Evolutionary conservation across 2,797 vertebrate genomes (phyloP).

Genomic region (Cottoperca gobio): DNA sequence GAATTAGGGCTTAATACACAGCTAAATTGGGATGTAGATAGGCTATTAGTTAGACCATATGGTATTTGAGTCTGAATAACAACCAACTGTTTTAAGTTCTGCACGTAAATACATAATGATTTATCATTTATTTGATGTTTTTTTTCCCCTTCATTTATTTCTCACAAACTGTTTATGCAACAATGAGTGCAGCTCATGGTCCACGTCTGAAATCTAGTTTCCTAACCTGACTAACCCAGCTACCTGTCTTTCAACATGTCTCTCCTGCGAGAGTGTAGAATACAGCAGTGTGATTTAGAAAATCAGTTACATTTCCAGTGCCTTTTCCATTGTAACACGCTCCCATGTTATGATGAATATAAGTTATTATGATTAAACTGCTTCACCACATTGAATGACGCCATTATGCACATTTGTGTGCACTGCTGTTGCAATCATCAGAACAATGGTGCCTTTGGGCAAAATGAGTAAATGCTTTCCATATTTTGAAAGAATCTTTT

Average conservation of each 20-base stretch:
- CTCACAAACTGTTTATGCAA: neutral
- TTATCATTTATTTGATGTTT: neutral
- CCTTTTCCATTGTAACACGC: slow-evolving; percentile 28
- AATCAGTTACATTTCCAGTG: neutral
- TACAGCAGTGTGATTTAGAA: neutral
- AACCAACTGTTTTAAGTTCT: neutral
- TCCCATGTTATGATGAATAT: neutral
- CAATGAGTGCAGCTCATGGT: neutral
- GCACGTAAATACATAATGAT: neutral
- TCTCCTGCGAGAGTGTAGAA: neutral
- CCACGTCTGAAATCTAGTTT: neutral
- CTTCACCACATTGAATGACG: slow-evolving; percentile 19
- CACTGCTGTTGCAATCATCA: slow-evolving; percentile 12
- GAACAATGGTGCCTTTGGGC: slow-evolving; percentile 3
- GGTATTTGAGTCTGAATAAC: neutral
- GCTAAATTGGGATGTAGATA: slow-evolving; percentile 15
- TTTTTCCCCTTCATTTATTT: neutral
- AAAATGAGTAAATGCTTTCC: slow-evolving; percentile 15
- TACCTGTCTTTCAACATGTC: neutral
- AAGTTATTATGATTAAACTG: slow-evolving; percentile 9
- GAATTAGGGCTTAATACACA: neutral
- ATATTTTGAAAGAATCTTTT: neutral
- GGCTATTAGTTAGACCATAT: neutral
- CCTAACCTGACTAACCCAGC: neutral
- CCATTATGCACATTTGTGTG: slow-evolving; percentile 28